Conservation (phyloP, 2,797 vertebrate species). For the Catamblyrhynchus diadema region DNA sequence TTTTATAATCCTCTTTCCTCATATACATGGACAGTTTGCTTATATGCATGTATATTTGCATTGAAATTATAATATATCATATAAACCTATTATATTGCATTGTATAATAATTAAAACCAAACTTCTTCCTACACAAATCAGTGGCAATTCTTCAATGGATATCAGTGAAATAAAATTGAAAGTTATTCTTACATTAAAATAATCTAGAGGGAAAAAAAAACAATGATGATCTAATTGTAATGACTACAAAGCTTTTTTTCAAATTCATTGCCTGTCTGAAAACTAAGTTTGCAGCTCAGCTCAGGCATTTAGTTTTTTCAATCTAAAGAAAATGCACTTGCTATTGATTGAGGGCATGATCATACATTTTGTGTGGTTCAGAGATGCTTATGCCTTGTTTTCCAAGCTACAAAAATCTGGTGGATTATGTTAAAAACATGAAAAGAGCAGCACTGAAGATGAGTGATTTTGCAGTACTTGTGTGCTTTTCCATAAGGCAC, state of each 20-base stretch:
- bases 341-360: neutral
- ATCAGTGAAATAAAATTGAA: neutral
- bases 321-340: neutral
- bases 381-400: neutral
- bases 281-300: neutral
- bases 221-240: neutral
- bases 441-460: neutral
- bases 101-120: neutral
- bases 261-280: neutral
- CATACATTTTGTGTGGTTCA: neutral
- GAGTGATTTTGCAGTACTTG: neutral
- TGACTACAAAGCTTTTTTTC: neutral
- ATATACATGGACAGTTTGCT: neutral
- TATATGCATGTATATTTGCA: neutral
- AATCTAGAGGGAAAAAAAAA: neutral
- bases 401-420: neutral
- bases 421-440: neutral
- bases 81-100: neutral
- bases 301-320: neutral
- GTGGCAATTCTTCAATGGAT: neutral
- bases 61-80: neutral
- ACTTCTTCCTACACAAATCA: neutral
- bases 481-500: neutral
- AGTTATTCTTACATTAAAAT: neutral
- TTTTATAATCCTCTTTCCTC: neutral